These are phyloP conservation scores for Ceratina japonica DNA, from an alignment of 1,140 invertebrate species.

Conservation along the genomic window DNA sequence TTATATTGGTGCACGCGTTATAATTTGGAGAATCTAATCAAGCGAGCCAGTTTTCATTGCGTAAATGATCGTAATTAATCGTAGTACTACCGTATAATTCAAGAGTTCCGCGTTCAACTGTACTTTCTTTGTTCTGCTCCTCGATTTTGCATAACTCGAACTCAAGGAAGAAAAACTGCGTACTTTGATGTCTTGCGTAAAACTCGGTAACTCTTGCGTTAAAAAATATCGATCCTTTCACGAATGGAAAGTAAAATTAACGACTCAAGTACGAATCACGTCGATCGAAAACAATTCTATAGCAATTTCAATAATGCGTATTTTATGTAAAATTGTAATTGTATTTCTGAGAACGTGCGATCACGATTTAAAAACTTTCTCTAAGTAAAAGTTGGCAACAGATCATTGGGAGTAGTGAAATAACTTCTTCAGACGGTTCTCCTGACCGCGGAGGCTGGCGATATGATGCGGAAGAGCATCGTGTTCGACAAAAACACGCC, in stretches of 20 bases:
- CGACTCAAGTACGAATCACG: constrained; percentile 17
- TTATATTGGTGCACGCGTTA: neutral
- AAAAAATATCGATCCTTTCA: constrained; percentile 34
- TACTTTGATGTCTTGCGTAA: constrained; percentile 10
- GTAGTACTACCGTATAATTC: too few relatives aligned
- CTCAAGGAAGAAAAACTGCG: neutral
- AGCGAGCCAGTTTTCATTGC: too few relatives aligned
- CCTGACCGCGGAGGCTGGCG: constrained; percentile 79
- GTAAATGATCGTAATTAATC: too few relatives aligned
- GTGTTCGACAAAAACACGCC: constrained; percentile 91
- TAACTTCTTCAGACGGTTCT: constrained; percentile 51
- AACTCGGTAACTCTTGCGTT: neutral
- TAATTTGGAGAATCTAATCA: too few relatives aligned
- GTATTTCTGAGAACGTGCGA: neutral
- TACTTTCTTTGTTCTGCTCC: neutral
- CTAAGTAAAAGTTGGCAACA: neutral
- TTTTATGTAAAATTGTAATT: neutral
- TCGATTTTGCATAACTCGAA: neutral
- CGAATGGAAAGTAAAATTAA: constrained; percentile 37
- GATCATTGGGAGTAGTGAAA: neutral
- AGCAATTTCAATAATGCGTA: neutral
- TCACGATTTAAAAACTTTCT: neutral
- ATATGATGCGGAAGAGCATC: constrained; percentile 90
- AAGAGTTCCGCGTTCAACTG: neutral
- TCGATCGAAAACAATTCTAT: neutral